Evolutionary conservation across 2,113 vertebrate species (phyloP), one percentile per base, ranked within the genome.

Genomic region (Alces alces): DNA sequence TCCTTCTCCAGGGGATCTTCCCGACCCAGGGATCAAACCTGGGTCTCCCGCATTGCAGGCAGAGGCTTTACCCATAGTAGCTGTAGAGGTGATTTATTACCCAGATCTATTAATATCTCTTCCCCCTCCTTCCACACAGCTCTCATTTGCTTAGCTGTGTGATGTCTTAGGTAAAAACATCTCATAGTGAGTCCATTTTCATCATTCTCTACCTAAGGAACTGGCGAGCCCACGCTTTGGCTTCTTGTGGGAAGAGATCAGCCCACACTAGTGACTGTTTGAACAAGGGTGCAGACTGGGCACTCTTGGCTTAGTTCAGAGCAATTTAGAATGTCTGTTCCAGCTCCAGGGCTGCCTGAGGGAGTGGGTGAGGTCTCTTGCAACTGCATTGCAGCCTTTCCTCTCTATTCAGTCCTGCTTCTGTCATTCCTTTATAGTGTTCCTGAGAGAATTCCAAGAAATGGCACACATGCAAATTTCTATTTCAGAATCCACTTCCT

Each of bases 181-280:
- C 28, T 84, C 58, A 45, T 11, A 12, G 5, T 84, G 61, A 91
- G 33, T 8, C 16, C 7, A 17, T 52, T 36, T 66, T 50, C 27
- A 79, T 12, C 88, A 36, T 84, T 79, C 12, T 93, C 33, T 82
- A 3, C 19, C 52, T 54, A n/a, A 61, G 36, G 14, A 83, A 27
- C 2, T 8, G 0, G 1, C 8, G 13, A 28, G 1, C 1, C 76
- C n/a, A 70, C 13, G 19, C 14, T 25, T 52, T 11, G 17, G 14
- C 28, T 6, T 23, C 30, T 50, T 50, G 47, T 50, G 47, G 47
- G 47, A 50, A 50, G 47, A 50, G 47, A 50, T 50, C 47, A 50
- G 12, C 47, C 47, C 47, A 50, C 47, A 50, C 47, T 50, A 50
- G 47, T 50, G 47, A 50, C 13, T 23, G 15, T 30, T 39, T 79